Conservation (phyloP, 2,113 vertebrate species). For the Pelodiscus sinensis region DNA sequence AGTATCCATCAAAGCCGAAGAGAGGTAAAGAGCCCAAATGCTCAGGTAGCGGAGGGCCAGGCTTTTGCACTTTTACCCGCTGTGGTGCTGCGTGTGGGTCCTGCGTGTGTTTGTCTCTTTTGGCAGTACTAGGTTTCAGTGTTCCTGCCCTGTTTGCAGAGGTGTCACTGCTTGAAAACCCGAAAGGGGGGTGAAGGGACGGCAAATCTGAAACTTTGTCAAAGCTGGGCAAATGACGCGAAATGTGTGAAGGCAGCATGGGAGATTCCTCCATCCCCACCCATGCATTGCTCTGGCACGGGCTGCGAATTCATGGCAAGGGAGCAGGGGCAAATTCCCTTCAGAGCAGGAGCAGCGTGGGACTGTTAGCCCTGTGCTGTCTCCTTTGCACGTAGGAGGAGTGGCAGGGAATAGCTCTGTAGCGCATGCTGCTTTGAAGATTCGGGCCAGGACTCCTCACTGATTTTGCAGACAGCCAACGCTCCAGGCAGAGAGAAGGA, state of each 20-base stretch:
- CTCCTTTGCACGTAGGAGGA: too few species aligned
- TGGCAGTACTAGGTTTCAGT: neutral
- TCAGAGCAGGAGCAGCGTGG: neutral
- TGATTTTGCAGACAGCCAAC: neutral
- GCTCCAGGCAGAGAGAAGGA: neutral
- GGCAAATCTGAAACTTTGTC: neutral
- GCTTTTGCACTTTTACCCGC: neutral
- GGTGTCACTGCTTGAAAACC: neutral
- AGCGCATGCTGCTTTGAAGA: neutral
- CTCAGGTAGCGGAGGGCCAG: neutral
- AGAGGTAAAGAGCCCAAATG: neutral
- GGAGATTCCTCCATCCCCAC: neutral
- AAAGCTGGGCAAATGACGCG: neutral
- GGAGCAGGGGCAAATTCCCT: too few species aligned
- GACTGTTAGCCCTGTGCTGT: neutral
- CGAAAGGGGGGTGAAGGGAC: accelerated
- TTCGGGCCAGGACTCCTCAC: neutral
- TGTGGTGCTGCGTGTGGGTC: neutral
- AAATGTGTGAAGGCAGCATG: neutral
- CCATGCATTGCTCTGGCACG: neutral
- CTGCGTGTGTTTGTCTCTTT: neutral
- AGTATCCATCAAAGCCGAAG: neutral
- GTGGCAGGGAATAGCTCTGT: neutral
- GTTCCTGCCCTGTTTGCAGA: neutral
- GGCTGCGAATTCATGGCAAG: neutral